These are phyloP conservation scores for Drosophila infuscata DNA, from an alignment of 2,888 invertebrate genomes.

Conservation along the genomic window DNA sequence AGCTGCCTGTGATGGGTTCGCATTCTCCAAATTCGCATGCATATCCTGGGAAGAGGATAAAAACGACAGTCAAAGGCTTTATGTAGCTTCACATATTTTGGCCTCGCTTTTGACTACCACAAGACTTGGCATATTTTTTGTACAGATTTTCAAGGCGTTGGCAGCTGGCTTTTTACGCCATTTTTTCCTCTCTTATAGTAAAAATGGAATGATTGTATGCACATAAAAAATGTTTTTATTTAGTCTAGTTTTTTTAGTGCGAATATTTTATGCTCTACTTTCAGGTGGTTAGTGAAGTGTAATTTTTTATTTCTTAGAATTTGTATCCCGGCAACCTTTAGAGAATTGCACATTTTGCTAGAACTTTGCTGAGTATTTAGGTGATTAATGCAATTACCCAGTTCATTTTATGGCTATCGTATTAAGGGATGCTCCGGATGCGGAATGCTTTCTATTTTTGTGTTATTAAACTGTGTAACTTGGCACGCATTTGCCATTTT, in stretches of 20 bases:
- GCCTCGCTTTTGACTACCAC: neutral
- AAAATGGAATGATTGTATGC: slow-evolving; percentile 42
- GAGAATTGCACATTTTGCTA: neutral
- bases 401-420: slow-evolving; percentile 19
- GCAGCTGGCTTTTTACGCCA: slow-evolving; percentile 39
- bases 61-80: slow-evolving; percentile 21
- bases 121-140: slow-evolving; percentile 39
- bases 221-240: slow-evolving; percentile 25
- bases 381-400: slow-evolving; percentile 57
- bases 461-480: slow-evolving; percentile 12
- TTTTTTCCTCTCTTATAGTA: slow-evolving; percentile 6
- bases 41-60: neutral
- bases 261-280: neutral
- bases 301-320: neutral
- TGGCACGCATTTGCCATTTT: slow-evolving; percentile 6
- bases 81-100: slow-evolving; percentile 8
- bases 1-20: slow-evolving; percentile 7
- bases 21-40: slow-evolving; percentile 4
- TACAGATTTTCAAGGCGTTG: slow-evolving; percentile 45
- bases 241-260: neutral
- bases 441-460: slow-evolving; percentile 1
- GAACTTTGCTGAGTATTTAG: slow-evolving; percentile 41
- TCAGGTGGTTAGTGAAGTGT: neutral
- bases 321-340: neutral
- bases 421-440: slow-evolving; percentile 8